Percentiles rank a stretch among this genome's conserved stretches.
Evolutionary conservation across 2,797 vertebrate species (phyloP).

Genomic region (Momotus momota): DNA sequence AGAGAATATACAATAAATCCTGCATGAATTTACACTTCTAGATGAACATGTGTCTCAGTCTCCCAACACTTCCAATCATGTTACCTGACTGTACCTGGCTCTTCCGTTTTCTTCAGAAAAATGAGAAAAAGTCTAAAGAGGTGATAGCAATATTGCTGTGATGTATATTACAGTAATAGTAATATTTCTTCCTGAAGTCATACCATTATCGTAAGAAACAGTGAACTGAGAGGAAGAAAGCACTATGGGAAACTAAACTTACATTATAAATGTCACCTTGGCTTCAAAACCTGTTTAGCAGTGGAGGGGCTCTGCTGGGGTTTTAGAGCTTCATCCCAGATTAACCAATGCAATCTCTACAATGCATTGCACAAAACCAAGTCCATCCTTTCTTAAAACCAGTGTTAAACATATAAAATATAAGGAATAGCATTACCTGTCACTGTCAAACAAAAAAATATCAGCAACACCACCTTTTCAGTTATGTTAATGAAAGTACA

Average conservation of each 20-base stretch:
- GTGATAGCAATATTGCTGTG: background rate
- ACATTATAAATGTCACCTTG: background rate
- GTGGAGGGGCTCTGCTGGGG: background rate
- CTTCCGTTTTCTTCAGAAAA: background rate
- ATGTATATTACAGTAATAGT: background rate
- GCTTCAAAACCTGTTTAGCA: background rate
- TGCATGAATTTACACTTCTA: background rate
- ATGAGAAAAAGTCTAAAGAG: background rate
- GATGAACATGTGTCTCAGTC: accelerated
- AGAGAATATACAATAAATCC: background rate
- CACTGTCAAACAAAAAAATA: background rate
- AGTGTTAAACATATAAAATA: background rate
- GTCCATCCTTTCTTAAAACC: background rate
- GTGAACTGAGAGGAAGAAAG: background rate
- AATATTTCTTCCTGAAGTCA: background rate
- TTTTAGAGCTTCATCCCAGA: background rate
- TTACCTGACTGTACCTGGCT: background rate
- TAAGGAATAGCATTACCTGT: background rate
- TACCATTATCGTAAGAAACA: background rate
- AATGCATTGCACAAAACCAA: background rate
- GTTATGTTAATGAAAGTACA: background rate
- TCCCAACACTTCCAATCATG: background rate
- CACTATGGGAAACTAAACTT: background rate
- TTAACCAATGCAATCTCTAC: background rate
- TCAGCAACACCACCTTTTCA: background rate